Conservation (phyloP, 2,888 invertebrate species). For the Synanthedon andrenaeformis region DNA sequence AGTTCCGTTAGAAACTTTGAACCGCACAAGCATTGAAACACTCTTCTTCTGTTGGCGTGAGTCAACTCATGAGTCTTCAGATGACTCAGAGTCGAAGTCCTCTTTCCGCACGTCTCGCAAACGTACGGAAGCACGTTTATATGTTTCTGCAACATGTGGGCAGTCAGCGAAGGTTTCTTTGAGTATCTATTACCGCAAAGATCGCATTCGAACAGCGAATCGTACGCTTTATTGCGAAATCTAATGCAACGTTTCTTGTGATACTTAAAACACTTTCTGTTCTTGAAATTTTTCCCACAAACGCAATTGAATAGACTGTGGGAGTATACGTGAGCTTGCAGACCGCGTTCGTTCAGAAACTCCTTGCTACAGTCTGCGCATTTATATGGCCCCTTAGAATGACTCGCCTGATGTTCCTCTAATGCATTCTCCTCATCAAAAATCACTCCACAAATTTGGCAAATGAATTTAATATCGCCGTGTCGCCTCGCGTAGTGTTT, state of each 20-base stretch:
- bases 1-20: conserved; percentile 37
- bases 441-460: conserved; percentile 28
- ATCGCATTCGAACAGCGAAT: conserved; percentile 30
- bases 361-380: conserved; percentile 37
- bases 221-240: not conserved
- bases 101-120: conserved; percentile 45
- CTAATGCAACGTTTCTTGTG: conserved; percentile 16
- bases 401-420: conserved; percentile 20
- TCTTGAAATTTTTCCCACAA: conserved; percentile 40
- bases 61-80: conserved; percentile 35
- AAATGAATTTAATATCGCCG: conserved; percentile 14
- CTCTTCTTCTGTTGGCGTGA: conserved; percentile 30
- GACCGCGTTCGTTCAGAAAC: conserved; percentile 30
- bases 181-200: conserved; percentile 40
- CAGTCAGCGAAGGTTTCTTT: conserved; percentile 43
- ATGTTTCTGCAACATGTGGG: conserved; percentile 53
- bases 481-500: conserved; percentile 30
- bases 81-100: conserved; percentile 42
- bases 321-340: conserved; percentile 36
- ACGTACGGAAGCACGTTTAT: conserved; percentile 39
- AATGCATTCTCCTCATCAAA: conserved; percentile 19
- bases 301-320: conserved; percentile 43
- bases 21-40: conserved; percentile 40
- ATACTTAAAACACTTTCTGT: conserved; percentile 37
- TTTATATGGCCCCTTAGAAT: conserved; percentile 15